Evolutionary conservation across 37 sponge, comb jelly and placozoan species (phyloP).

Genomic region (Eunapius fragilis): DNA sequence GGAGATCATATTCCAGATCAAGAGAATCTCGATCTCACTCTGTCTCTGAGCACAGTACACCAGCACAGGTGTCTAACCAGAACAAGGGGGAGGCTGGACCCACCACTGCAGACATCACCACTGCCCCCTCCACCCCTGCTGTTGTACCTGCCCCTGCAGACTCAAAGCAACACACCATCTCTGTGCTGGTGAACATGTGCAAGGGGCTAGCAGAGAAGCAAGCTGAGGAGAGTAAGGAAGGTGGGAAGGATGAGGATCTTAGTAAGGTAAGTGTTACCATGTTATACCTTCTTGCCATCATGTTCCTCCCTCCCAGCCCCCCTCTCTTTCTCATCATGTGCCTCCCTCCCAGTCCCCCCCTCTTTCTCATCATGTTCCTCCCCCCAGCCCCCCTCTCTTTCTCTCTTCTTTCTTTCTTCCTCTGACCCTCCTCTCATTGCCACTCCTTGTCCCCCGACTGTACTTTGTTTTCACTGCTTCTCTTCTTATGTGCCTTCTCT

Average conservation of each 20-base stretch:
- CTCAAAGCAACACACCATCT: slow-evolving; percentile 20
- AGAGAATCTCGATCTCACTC: not conserved
- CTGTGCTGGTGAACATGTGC: slow-evolving; percentile 35
- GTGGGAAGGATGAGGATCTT: not conserved
- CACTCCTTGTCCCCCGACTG: too few relatives aligned
- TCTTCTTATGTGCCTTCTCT: too few relatives aligned
- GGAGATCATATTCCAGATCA: too few relatives aligned
- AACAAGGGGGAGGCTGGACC: too few relatives aligned
- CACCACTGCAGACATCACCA: not conserved
- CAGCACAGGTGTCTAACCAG: too few relatives aligned
- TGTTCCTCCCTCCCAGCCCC: not conserved
- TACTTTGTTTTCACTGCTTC: too few relatives aligned
- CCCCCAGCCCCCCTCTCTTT: not conserved
- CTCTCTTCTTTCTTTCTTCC: not conserved
- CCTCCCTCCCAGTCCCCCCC: not conserved
- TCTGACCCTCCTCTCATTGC: too few relatives aligned
- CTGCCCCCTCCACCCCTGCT: not conserved
- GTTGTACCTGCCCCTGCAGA: not conserved
- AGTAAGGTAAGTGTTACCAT: not conserved
- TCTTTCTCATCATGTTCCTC: not conserved
- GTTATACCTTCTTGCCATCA: too few relatives aligned
- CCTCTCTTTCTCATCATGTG: not conserved
- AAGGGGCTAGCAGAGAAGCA: slow-evolving; percentile 32
- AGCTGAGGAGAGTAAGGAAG: slow-evolving; percentile 4
- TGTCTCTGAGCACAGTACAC: not conserved